Percentiles rank a stretch among this genome's conserved stretches.
These are phyloP conservation scores for Ctenicera cuprea DNA, from an alignment of 2,888 invertebrate species.

Conservation along the genomic window DNA sequence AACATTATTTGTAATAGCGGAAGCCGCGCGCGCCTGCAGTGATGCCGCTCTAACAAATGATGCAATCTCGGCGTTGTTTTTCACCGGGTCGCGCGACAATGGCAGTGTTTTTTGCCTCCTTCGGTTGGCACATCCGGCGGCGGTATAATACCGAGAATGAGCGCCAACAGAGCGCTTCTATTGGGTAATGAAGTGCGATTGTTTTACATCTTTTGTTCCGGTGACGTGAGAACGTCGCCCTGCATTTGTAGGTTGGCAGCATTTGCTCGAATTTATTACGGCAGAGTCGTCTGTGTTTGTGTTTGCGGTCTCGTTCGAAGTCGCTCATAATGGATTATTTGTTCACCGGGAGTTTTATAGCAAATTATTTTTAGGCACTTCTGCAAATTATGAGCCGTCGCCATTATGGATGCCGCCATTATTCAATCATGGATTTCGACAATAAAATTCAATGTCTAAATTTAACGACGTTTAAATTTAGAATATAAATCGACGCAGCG, in stretches of 20 bases:
- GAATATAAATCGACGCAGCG: no score
- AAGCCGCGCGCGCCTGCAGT: conserved; percentile 30
- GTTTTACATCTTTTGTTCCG: conserved; percentile 55
- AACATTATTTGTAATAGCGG: conserved; percentile 49
- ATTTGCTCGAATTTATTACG: conserved; percentile 56
- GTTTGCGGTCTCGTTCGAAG: conserved; percentile 44
- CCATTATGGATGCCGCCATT: neutral
- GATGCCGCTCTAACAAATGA: conserved; percentile 52
- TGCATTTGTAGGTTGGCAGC: conserved; percentile 59
- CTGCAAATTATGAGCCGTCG: conserved; percentile 11
- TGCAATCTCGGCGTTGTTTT: conserved; percentile 52
- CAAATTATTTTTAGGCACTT: neutral
- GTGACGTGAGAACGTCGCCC: conserved; percentile 62
- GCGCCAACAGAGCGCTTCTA: conserved; percentile 53
- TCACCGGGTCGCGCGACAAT: conserved; percentile 47
- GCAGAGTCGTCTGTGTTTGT: conserved; percentile 33
- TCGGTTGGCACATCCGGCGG: conserved; percentile 51
- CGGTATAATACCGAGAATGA: conserved; percentile 50
- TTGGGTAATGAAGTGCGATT: conserved; percentile 57
- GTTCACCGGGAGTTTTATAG: conserved; percentile 25
- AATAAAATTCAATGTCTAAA: neutral
- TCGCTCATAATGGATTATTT: conserved; percentile 42
- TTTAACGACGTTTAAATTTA: no score
- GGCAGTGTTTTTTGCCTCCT: conserved; percentile 49
- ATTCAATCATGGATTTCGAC: neutral